Base-by-base conservation (phyloP, 2,888 invertebrate genomes). In the Amphiduros pacificus region DNA sequence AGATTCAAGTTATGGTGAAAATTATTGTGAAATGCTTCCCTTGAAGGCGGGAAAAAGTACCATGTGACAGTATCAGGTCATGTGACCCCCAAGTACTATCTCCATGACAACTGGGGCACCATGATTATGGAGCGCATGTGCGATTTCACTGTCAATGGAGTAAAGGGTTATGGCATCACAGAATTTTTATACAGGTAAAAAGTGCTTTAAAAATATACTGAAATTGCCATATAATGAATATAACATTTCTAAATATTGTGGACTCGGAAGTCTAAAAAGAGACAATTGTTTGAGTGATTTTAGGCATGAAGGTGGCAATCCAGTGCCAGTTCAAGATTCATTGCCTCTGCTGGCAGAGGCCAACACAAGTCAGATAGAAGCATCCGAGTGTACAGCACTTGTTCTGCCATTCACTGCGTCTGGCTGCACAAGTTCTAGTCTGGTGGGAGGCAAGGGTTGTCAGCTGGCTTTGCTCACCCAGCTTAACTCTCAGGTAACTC, bases 391-490 rank as follows among this genome's bases (percentile, higher is more conserved):
- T 14, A 20, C 14, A 0, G 50, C 57, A 22, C 51, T 59, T 14
- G 49, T 44, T 4, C 50, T 65, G 11, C 54, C 64, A 1, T 79
- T 80, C 63, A 60, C 68, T 24, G 60, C 70, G 20, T 56, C 41
- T 32, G 68, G 67, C 3, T 82, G 83, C 67, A 68, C 73, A 48
- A 74, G 73, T 55, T 64, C 77, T 40, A 77, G 80, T 9, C 77
- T 89, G 11, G 89, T 90, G 0, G 93, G 93, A 0, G 92, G 91
- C 0, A 93, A 92, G 80, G 92, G 90, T 11, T 88, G 89, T 1
- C 91, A 92, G 1, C 81, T 93, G 17, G 90, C 90, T 0, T 79
- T 89, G 41, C 82, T 92, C 2, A 60, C 64, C 17, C 49, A 44
- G 50, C 40, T 56, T 56, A 41, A 56, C 31, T 61, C 54, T 24